These are phyloP conservation scores for Synaphobranchus kaupii DNA, from an alignment of 2,797 vertebrate genomes.

Conservation along the genomic window DNA sequence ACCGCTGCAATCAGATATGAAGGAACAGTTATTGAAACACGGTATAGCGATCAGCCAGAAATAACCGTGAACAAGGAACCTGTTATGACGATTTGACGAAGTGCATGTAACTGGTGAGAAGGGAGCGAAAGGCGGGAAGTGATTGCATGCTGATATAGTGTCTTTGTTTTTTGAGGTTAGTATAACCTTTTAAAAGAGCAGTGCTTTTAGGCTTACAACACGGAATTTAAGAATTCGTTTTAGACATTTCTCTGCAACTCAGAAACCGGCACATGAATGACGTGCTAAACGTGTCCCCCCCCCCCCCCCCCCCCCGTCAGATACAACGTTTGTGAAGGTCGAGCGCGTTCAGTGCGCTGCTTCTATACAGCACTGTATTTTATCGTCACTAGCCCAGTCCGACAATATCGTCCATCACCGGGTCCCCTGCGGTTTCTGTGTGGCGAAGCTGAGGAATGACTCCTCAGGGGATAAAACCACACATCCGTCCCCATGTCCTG, in stretches of 20 bases:
- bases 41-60: too few relatives aligned
- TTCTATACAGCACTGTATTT: background rate
- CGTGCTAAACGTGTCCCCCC: background rate
- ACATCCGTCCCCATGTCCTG: background rate
- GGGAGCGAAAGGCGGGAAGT: too few relatives aligned
- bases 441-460: background rate
- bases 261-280: background rate
- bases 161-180: background rate
- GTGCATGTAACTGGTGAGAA: background rate
- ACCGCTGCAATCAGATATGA: background rate
- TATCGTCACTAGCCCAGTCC: background rate
- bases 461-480: background rate
- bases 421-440: background rate
- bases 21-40: background rate
- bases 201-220: too few relatives aligned
- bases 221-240: too few relatives aligned
- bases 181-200: background rate
- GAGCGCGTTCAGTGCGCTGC: background rate
- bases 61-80: too few relatives aligned
- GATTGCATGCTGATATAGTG: background rate
- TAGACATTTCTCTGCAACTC: too few relatives aligned
- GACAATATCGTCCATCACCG: background rate
- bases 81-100: too few relatives aligned
- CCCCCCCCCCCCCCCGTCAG: background rate
- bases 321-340: background rate